phyloP scores from a whole-genome alignment of 2,113 vertebrate genomes.

The Indicator indicator region DNA sequence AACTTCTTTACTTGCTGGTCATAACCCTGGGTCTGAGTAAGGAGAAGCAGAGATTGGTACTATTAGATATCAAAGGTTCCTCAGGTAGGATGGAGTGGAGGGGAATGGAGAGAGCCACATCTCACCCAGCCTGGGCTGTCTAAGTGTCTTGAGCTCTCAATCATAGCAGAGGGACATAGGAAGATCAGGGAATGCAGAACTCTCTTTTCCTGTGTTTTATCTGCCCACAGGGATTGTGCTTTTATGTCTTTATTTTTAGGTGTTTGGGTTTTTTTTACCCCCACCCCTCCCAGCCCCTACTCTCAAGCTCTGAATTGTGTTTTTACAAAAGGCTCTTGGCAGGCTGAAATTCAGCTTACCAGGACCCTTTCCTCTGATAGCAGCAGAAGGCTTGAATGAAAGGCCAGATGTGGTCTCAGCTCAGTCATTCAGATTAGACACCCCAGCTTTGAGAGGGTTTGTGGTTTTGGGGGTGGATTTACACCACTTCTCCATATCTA shows the following conservation, averaged over 20 bases:
- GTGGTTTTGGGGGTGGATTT: background rate
- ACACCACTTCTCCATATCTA: background rate
- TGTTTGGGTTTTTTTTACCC: background rate
- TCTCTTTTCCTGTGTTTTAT: background rate
- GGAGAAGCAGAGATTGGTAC: background rate
- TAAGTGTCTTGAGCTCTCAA: background rate
- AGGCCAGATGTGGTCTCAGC: slow-evolving; percentile 19
- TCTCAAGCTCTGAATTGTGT: slow-evolving; percentile 17
- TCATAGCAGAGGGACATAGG: background rate
- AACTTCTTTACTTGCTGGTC: background rate
- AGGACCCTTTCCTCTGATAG: slow-evolving; percentile 21
- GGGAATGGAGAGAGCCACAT: background rate
- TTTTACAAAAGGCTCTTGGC: slow-evolving; percentile 25
- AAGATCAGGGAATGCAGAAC: background rate
- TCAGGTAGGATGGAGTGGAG: background rate
- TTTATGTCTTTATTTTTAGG: slow-evolving; percentile 1
- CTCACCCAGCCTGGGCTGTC: background rate
- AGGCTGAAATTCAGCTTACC: slow-evolving; percentile 30
- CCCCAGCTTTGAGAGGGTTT: background rate
- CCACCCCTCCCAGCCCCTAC: background rate
- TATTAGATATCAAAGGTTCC: background rate
- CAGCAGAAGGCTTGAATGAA: slow-evolving; percentile 30
- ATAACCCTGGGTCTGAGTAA: background rate
- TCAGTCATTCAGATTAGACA: background rate
- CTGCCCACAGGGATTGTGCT: background rate